A percentile compares a stretch with the other conserved stretches of the same genome.
Conservation (phyloP, 2,888 invertebrate genomes). For the Aelia acuminata region DNA sequence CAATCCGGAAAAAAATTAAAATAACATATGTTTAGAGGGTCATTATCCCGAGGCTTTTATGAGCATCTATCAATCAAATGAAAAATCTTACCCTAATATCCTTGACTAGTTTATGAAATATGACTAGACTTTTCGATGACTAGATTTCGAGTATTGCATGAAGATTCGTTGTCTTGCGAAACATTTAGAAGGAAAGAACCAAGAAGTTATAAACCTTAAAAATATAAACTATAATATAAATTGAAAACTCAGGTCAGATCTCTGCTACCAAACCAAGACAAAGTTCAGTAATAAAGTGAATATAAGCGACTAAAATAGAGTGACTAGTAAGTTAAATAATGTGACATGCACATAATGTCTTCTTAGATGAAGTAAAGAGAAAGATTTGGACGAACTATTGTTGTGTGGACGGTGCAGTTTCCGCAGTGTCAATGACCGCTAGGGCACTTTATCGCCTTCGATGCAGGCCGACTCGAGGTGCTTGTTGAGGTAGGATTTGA, state of each 20-base stretch:
- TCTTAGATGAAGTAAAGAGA: conserved; percentile 54
- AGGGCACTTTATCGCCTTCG: conserved; percentile 62
- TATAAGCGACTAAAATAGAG: conserved; percentile 55
- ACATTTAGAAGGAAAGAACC: conserved; percentile 51
- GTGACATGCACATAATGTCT: conserved; percentile 59
- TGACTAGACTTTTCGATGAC: conserved; percentile 60
- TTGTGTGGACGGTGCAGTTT: conserved; percentile 62
- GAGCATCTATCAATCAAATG: neutral
- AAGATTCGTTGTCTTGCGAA: conserved; percentile 60
- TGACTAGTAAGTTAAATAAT: conserved; percentile 58
- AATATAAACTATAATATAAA: conserved; percentile 54
- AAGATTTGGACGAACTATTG: conserved; percentile 60
- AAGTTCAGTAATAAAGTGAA: conserved; percentile 35
- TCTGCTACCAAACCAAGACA: neutral
- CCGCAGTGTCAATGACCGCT: conserved; percentile 53
- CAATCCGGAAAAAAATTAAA: conserved; percentile 21
- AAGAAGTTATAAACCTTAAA: conserved; percentile 56
- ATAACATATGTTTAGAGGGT: neutral
- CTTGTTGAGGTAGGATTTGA: conserved; percentile 95
- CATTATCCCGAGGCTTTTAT: neutral
- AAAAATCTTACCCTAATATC: conserved; percentile 29
- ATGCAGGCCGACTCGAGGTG: conserved; percentile 93
- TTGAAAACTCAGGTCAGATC: conserved; percentile 50
- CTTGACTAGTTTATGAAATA: conserved; percentile 30
- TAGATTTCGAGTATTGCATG: conserved; percentile 54